Evolutionary conservation across 2,888 invertebrate genomes (phyloP).

Genomic region (Orthosia cruda): DNA sequence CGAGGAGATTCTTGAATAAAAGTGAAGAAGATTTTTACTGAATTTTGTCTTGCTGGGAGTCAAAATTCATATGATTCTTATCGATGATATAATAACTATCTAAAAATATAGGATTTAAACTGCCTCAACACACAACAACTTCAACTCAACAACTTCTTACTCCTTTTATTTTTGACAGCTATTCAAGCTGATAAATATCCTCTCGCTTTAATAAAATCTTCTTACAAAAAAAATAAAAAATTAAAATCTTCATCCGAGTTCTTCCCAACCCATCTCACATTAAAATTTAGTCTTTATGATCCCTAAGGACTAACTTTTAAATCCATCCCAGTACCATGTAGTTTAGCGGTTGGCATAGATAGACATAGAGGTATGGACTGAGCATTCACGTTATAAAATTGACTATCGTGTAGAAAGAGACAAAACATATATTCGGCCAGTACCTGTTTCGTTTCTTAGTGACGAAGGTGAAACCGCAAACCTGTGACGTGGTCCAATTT

Average conservation of each 20-base stretch:
- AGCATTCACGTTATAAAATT: too few species aligned
- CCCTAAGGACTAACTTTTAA: neutral
- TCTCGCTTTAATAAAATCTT: constrained; percentile 55
- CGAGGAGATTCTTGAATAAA: constrained; percentile 26
- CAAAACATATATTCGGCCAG: too few species aligned
- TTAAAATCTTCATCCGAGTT: neutral
- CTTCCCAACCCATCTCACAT: neutral
- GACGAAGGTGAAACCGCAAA: neutral
- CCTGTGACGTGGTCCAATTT: neutral
- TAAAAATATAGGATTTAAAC: neutral
- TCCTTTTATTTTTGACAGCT: too few species aligned
- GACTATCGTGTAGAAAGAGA: too few species aligned
- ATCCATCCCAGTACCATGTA: neutral
- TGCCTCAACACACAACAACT: too few species aligned
- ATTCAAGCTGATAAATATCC: neutral
- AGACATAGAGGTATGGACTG: too few species aligned
- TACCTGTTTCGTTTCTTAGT: neutral
- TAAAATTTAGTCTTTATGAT: neutral
- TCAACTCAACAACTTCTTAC: neutral
- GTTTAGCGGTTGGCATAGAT: neutral
- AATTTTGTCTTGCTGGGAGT: neutral
- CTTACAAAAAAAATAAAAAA: constrained; percentile 4
- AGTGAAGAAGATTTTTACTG: neutral
- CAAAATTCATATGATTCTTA: neutral
- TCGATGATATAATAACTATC: too few species aligned